These are phyloP conservation scores for Drepana arcuata DNA, from an alignment of 1,140 invertebrate genomes.

Conservation along the genomic window DNA sequence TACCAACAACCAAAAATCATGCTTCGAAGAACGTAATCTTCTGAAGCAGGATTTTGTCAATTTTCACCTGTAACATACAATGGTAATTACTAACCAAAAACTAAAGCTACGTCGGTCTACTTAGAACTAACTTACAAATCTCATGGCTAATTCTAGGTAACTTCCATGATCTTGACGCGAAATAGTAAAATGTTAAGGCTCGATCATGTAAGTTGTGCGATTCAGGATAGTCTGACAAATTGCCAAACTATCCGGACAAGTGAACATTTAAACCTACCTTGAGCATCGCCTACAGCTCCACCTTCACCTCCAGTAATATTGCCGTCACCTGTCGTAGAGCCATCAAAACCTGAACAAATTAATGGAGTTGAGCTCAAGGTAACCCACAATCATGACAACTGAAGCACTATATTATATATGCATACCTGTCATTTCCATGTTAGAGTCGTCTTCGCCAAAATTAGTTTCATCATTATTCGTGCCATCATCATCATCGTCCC, in stretches of 20 bases:
- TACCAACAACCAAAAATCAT: too few species aligned
- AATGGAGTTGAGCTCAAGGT: constrained; percentile 6
- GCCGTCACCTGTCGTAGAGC: constrained; percentile 65
- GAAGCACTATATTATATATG: too few species aligned
- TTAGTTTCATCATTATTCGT: constrained; percentile 71
- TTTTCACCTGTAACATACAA: too few species aligned
- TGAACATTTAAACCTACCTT: constrained; percentile 65
- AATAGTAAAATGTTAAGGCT: constrained; percentile 1
- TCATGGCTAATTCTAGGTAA: constrained; percentile 46
- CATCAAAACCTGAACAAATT: constrained; percentile 59
- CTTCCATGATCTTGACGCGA: constrained; percentile 14
- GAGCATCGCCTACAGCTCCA: constrained; percentile 70
- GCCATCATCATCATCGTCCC: constrained; percentile 71
- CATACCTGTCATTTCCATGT: constrained; percentile 72
- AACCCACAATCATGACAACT: too few species aligned
- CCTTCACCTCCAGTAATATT: constrained; percentile 67
- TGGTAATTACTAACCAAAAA: too few species aligned
- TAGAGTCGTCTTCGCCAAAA: constrained; percentile 71
- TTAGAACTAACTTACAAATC: constrained; percentile 62
- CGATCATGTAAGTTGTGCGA: constrained; percentile 21
- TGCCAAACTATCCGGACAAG: constrained; percentile 12
- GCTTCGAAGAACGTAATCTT: too few species aligned
- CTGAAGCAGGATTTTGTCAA: too few species aligned
- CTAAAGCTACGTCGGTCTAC: too few species aligned
- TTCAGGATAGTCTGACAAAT: constrained; percentile 16